Evolutionary conservation across 2,888 invertebrate genomes (phyloP).

Genomic region (Seira musarum): DNA sequence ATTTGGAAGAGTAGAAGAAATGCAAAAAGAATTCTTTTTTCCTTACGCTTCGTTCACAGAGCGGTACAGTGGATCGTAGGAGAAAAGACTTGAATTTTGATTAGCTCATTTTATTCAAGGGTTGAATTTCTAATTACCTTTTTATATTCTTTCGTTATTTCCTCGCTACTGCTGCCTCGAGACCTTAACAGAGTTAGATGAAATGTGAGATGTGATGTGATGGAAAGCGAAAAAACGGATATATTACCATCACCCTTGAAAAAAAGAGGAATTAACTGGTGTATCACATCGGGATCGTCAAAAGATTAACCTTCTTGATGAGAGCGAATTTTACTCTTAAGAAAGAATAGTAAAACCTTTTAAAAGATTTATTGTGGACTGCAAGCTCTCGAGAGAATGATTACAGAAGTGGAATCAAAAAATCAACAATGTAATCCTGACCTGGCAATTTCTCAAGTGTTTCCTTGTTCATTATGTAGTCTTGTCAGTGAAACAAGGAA

Average conservation of each 20-base stretch:
- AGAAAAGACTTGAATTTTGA: constrained; percentile 51
- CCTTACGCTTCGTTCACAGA: background rate
- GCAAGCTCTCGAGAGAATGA: background rate
- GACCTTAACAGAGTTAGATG: background rate
- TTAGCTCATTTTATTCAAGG: constrained; percentile 32
- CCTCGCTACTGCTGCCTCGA: background rate
- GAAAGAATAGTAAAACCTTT: background rate
- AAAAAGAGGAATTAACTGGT: constrained; percentile 2
- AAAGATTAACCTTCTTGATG: constrained; percentile 1
- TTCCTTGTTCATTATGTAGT: no score
- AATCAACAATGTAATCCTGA: background rate
- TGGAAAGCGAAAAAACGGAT: constrained; percentile 17
- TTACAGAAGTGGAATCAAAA: background rate
- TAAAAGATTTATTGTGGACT: background rate
- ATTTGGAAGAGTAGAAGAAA: background rate
- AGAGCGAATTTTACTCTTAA: background rate
- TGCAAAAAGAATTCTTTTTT: background rate
- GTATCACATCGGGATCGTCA: background rate
- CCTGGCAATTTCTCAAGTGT: background rate
- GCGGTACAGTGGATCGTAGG: no score
- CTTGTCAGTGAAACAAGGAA: no score
- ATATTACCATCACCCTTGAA: constrained; percentile 10
- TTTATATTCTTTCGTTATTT: constrained; percentile 11
- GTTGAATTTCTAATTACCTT: constrained; percentile 50
- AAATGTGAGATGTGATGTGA: background rate